Evolutionary conservation across 1,140 invertebrate species (phyloP), one percentile per base, ranked within the genome.

Genomic region (Drosophila micromelanica): DNA sequence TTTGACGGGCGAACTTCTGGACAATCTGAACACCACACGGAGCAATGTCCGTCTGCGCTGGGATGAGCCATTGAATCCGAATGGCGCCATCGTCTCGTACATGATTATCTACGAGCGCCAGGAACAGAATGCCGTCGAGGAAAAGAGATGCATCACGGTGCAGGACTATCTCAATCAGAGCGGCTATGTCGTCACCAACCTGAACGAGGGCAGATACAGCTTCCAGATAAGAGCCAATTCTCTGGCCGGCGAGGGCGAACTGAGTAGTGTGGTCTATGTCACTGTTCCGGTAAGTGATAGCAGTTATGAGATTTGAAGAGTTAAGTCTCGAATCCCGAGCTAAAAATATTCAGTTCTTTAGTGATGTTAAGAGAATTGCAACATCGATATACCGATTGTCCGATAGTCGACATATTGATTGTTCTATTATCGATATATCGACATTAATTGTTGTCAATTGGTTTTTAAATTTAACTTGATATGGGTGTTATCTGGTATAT

Each of bases 151-250:
- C 73, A 92, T 95, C 2, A 91, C 92, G 5, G 91, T 87, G 11
- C 74, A 84, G 11, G 73, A 81, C 4, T 89, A 75, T 61, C 32
- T 20, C 5, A 87, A 90, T 37, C 59, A 68, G 7, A 77, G 75
- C 32, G 82, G 85, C 9, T 90, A 78, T 75, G 61, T 85, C 0
- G 67, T 95, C 2, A 90, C 91, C 43, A 94, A 94, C 78, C 89
- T 98, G 0, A 87, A 93, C n/a, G 93, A 97, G 57, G 98, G 98
- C 3, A 97, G 97, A 92, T 99, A 99, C 91, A 96, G 95, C 80
- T 90, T 98, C 11, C 93, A 94, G 56, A 93, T 99, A 0, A 94
- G 94, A 37, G 96, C 97, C 12, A 95, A 95, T 23, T 97, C 97
- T 3, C 92, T 98, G 45, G 95, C 95, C 17, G 96, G 96, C 5